Base-by-base conservation (phyloP, 2,888 invertebrate species). In the Melangyna quadrimaculata region DNA sequence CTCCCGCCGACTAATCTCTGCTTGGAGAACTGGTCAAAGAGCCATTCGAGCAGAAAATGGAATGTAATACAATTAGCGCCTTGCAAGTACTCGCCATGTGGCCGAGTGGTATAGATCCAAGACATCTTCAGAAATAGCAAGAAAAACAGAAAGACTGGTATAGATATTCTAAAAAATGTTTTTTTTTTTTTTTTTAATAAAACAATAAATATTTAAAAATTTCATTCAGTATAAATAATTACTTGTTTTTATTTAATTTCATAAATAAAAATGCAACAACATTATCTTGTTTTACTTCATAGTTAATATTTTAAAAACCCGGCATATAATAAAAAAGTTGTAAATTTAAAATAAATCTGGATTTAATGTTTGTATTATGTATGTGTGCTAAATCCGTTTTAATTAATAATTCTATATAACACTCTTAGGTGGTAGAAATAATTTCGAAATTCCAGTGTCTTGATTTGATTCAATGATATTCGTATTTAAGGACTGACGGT, bases 391-490 rank as follows among this genome's bases (percentile, higher is more conserved):
- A 59, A 70, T 59, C 37, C 69, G n/a, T 53, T 73, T 63, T 24
- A 72, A 63, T 43, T 45, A 17, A 40, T 45, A 51, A 81, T 55
- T 81, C 53, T 86, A 86, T 51, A 74, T 81, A 73, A 86, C 86
- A 77, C 86, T 84, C 69, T 87, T 88, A 45, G 87, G 84, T 80
- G 88, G 87, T 84, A 74, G 72, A 88, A 92, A 92, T 19, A 92
- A 87, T 87, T 89, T 88, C 24, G 89, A 86, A 55, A 92, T 82
- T 35, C 89, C 90, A 55, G 89, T 87, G 57, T 91, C 90, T 80
- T 91, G 89, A 88, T 90, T 90, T 71, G 88, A 89, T 27, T 91
- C 91, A 77, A 92, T 89, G 65, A 92, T 88, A 81, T 90, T 88
- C n/a, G 72, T 74, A 65, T 73, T 65, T 1, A 65, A 53, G 7